A percentile compares a stretch with the other conserved stretches of the same genome.
Conservation (phyloP, 2,797 vertebrate genomes). For the Acropternis orthonyx region DNA sequence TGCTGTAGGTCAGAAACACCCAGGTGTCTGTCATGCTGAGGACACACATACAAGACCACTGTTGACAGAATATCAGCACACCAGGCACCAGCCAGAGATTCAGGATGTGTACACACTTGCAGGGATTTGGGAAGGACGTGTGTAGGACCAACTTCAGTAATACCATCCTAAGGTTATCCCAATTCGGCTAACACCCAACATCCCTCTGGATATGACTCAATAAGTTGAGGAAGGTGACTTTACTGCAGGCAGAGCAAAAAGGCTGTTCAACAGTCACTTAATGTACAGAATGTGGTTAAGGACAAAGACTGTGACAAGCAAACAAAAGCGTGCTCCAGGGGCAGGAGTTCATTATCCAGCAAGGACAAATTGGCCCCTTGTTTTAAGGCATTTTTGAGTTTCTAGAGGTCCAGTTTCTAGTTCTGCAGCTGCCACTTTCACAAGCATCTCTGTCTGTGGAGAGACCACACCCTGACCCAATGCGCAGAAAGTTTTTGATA, state of each 20-base stretch:
- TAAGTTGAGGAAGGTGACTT: neutral
- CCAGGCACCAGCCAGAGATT: neutral
- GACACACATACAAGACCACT: neutral
- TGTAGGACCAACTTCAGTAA: neutral
- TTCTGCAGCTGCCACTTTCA: neutral
- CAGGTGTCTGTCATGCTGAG: neutral
- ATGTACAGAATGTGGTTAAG: neutral
- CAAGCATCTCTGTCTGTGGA: neutral
- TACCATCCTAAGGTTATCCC: neutral
- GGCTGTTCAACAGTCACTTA: neutral
- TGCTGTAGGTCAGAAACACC: neutral
- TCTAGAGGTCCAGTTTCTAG: neutral
- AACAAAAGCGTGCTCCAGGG: fast-evolving
- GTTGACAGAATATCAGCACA: fast-evolving
- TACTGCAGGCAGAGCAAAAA: neutral
- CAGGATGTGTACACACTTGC: neutral
- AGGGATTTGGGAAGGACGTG: neutral
- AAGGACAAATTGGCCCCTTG: neutral
- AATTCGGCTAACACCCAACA: neutral
- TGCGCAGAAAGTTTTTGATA: neutral
- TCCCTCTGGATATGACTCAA: neutral
- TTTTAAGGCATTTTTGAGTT: neutral
- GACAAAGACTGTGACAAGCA: neutral
- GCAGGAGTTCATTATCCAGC: neutral
- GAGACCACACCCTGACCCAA: neutral